Conservation (phyloP, 2,888 invertebrate species). For the Nymphalis c-album region DNA sequence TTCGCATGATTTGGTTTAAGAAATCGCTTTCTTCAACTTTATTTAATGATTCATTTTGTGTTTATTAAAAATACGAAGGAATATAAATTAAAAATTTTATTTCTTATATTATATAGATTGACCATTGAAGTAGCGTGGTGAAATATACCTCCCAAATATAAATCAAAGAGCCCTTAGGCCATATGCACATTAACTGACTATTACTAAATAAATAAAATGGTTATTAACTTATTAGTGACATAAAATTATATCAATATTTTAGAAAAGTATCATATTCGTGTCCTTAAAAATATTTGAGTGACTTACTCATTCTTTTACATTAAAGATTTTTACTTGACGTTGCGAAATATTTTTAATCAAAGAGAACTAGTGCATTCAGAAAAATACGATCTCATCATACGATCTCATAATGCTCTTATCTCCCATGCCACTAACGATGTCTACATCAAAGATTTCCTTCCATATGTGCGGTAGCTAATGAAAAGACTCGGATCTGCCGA, state of each 20-base stretch:
- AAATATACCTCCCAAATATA: too few species aligned
- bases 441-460: conserved; percentile 70
- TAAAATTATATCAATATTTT: background rate
- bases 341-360: conserved; percentile 35
- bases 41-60: background rate
- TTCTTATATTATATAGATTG: background rate
- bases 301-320: conserved; percentile 6
- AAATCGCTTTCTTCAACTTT: conserved; percentile 7
- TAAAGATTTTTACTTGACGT: conserved; percentile 16
- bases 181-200: too few species aligned
- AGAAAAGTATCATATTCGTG: background rate
- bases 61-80: background rate
- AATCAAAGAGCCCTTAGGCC: too few species aligned
- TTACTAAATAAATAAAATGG: too few species aligned
- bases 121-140: too few species aligned
- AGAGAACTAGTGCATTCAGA: conserved; percentile 42
- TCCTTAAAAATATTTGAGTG: background rate
- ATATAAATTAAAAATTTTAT: background rate
- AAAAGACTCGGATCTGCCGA: conserved; percentile 72
- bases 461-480: conserved; percentile 71
- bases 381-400: conserved; percentile 41
- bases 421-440: conserved; percentile 65
- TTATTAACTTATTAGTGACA: too few species aligned
- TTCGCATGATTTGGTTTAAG: conserved; percentile 26
- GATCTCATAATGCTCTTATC: conserved; percentile 62